A percentile compares a stretch with the other conserved stretches of the same genome.
phyloP scores from a whole-genome alignment of 2,113 vertebrate species.

The Sebastes schlegelii region DNA sequence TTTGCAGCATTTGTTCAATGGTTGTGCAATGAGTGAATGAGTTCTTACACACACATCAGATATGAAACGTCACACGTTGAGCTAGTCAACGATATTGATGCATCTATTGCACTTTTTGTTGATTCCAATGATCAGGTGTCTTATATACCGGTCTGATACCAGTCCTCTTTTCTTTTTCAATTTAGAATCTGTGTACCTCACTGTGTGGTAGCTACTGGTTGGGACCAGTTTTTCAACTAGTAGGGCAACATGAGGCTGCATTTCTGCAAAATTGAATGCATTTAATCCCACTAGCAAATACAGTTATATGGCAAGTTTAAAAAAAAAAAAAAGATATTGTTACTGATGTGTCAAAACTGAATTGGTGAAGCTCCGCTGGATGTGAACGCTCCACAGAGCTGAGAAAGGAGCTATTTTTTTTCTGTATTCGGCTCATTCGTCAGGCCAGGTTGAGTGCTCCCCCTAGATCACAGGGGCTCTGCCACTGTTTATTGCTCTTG shows the following conservation, averaged over 20 bases:
- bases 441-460: background rate
- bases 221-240: background rate
- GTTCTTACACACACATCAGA: background rate
- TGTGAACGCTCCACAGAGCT: background rate
- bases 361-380: constrained; percentile 5
- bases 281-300: background rate
- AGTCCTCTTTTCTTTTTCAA: background rate
- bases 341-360: constrained; percentile 8
- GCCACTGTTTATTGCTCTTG: constrained; percentile 43
- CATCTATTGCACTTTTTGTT: background rate
- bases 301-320: background rate
- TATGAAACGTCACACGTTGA: background rate
- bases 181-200: background rate
- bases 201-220: background rate
- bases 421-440: constrained; percentile 33
- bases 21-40: background rate
- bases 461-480: constrained; percentile 22
- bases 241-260: background rate
- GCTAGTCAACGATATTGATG: background rate
- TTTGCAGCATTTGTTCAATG: background rate
- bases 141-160: background rate
- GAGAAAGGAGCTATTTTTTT: constrained; percentile 17
- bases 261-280: background rate
- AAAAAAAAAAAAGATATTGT: background rate
- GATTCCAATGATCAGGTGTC: background rate